Base-by-base conservation (phyloP, 2,888 invertebrate genomes). In the Odontothrips loti region DNA sequence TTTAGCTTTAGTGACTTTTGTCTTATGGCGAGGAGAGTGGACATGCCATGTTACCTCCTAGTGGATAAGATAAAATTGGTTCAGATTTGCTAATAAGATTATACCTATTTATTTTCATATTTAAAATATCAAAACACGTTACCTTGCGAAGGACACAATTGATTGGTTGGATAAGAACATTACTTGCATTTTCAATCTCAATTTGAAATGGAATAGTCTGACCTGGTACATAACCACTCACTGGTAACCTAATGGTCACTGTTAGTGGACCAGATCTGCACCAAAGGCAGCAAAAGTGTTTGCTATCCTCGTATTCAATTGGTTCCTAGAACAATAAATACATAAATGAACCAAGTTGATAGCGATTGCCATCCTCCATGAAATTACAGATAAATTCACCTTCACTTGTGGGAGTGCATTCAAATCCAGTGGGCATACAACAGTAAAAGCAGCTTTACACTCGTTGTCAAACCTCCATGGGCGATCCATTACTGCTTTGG, bases 381-480 rank as follows among this genome's bases (percentile, higher is more conserved):
- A 43, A 43, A 43, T 43, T 43, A 43, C 34, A 43, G 6, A 43
- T 43, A 6, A 43, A 43, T 43, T 1, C 15, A 93, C 94, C 87
- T 90, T 91, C 75, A 93, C 92, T 82, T 91, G 90, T 27, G 92
- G 90, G 87, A 93, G 93, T 82, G 91, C 89, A 88, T 96, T 96
- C 84, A 97, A 90, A 87, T 96, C 96, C 84, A 96, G 90, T 9
- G 93, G 92, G 82, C 94, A 92, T 82, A 95, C 91, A 12, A 97
- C 93, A 80, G 94, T 95, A 86, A 96, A 96, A 8, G 93, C 92
- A 87, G 91, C 91, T 88, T 95, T 95, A 80, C 92, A 92, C 84
- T 94, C 94, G 85, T 95, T 93, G 87, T 96, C 95, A 86, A 94
- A 93, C 85, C 94, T 94, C 92, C 94, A 95, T 10, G 96, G 93